These are phyloP conservation scores for Syrrhaptes paradoxus DNA, from an alignment of 2,113 vertebrate genomes.

Conservation along the genomic window DNA sequence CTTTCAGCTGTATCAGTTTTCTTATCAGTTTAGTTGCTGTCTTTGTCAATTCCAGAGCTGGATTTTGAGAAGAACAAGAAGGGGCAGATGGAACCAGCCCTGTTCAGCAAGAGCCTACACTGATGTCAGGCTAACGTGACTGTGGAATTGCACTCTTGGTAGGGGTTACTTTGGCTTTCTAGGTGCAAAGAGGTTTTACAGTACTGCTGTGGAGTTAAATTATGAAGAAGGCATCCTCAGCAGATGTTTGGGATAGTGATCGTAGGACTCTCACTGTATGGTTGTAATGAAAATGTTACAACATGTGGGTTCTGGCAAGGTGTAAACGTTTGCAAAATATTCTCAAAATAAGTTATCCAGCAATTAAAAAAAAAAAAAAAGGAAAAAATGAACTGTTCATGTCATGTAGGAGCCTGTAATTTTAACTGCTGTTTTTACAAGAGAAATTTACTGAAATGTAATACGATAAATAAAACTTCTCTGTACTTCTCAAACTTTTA, in stretches of 20 bases:
- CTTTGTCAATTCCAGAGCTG: background rate
- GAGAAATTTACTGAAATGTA: background rate
- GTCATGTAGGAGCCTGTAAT: background rate
- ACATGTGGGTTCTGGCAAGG: background rate
- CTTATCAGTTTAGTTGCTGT: background rate
- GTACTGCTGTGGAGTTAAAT: background rate
- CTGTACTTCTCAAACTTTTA: background rate
- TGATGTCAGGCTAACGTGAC: background rate
- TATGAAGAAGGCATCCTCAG: background rate
- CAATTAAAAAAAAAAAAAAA: background rate
- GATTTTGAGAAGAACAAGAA: background rate
- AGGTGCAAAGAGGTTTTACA: background rate
- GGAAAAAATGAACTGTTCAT: rapidly evolving
- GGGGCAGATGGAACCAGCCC: background rate
- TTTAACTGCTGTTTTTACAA: background rate
- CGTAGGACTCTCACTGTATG: background rate
- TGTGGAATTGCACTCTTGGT: background rate
- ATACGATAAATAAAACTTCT: background rate
- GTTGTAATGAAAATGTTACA: background rate
- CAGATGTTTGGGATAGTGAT: background rate
- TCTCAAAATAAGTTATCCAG: background rate
- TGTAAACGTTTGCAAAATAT: background rate
- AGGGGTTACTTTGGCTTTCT: background rate
- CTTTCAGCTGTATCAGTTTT: background rate
- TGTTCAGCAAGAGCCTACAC: background rate